phyloP scores from a whole-genome alignment of 2,113 vertebrate genomes.

The Nymphicus hollandicus region DNA sequence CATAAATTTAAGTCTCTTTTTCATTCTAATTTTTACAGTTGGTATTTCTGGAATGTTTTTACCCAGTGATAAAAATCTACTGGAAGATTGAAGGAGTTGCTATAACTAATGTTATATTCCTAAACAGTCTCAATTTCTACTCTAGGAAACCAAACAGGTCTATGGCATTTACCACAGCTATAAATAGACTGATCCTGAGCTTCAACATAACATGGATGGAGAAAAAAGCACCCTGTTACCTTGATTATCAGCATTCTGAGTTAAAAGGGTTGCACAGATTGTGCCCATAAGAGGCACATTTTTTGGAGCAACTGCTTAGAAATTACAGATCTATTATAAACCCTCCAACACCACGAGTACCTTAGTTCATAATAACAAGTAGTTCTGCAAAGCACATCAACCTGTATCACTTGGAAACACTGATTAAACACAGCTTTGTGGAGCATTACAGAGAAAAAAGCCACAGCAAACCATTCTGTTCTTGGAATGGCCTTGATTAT shows the following conservation, averaged over 20 bases:
- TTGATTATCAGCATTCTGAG: background rate
- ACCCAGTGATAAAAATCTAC: background rate
- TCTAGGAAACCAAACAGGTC: constrained; percentile 1
- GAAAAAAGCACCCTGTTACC: background rate
- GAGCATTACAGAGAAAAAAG: background rate
- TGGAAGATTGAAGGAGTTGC: background rate
- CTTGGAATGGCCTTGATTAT: background rate
- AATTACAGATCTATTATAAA: background rate
- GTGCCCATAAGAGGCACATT: background rate
- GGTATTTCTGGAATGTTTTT: background rate
- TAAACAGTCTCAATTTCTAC: background rate
- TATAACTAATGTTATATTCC: background rate
- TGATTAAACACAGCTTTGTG: background rate
- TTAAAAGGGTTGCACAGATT: background rate
- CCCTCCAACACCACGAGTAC: background rate
- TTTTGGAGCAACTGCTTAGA: background rate
- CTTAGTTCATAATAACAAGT: background rate
- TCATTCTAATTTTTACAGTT: background rate
- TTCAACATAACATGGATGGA: background rate
- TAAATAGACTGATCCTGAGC: background rate
- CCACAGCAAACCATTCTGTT: background rate
- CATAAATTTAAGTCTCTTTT: background rate
- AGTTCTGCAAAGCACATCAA: background rate
- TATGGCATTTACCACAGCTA: background rate
- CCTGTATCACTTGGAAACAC: background rate